Percentiles rank a stretch among this genome's conserved stretches.
Evolutionary conservation across 2,797 vertebrate genomes (phyloP).

Genomic region (Takifugu rubripes): DNA sequence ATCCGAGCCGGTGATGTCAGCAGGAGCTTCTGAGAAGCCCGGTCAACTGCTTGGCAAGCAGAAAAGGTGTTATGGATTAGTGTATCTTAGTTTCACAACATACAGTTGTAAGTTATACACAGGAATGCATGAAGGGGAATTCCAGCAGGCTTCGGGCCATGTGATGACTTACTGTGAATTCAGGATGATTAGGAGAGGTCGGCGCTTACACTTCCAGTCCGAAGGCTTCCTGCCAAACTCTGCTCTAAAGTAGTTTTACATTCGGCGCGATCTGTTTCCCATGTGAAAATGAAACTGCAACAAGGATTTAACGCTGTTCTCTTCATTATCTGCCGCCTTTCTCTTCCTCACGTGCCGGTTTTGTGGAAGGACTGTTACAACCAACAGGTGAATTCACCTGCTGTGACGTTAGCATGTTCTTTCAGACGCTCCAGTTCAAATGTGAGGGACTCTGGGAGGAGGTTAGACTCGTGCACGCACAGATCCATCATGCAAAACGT

Average conservation of each 20-base stretch:
- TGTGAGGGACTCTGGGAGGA: slow-evolving; percentile 47
- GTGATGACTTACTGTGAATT: slow-evolving; percentile 14
- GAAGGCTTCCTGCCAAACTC: slow-evolving; percentile 1
- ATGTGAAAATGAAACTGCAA: slow-evolving; percentile 2
- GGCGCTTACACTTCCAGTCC: slow-evolving; percentile 1
- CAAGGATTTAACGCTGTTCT: neutral
- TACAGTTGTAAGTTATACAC: slow-evolving; percentile 26
- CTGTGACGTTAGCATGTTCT: no score
- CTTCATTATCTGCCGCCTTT: neutral
- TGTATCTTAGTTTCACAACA: slow-evolving; percentile 43
- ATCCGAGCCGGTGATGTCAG: slow-evolving; percentile 27
- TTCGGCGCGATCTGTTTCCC: neutral
- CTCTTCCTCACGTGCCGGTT: neutral
- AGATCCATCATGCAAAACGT: slow-evolving; percentile 49
- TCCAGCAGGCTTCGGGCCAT: slow-evolving; percentile 23
- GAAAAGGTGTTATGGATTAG: slow-evolving; percentile 42
- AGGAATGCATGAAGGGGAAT: slow-evolving; percentile 36
- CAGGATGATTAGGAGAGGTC: slow-evolving; percentile 14
- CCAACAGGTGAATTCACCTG: neutral
- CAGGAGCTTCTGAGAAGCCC: slow-evolving; percentile 36
- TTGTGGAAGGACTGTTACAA: neutral
- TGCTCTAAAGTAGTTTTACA: slow-evolving; percentile 6
- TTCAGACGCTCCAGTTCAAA: slow-evolving; percentile 14
- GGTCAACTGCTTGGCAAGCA: slow-evolving; percentile 33
- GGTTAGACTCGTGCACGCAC: slow-evolving; percentile 10